These are phyloP conservation scores for Nasua narica DNA, from an alignment of 2,797 vertebrate species.

Conservation along the genomic window DNA sequence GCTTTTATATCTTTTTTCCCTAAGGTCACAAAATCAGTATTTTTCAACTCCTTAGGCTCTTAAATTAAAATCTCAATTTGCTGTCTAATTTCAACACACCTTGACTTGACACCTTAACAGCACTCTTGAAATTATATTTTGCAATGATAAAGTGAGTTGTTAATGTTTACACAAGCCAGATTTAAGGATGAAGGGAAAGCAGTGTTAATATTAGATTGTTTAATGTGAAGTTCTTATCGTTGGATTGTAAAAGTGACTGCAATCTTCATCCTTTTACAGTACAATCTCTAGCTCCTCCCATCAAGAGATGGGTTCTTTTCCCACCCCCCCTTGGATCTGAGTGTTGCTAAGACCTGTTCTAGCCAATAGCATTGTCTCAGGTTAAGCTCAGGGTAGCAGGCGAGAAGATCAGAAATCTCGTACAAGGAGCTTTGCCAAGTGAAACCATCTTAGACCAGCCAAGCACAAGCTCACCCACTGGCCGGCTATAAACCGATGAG, in stretches of 20 bases:
- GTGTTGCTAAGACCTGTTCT: not conserved
- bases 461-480: not conserved
- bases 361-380: not conserved
- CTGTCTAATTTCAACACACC: not conserved
- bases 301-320: not conserved
- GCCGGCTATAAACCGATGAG: not conserved
- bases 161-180: not conserved
- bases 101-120: not conserved
- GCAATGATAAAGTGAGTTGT: not conserved
- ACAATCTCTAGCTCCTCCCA: not conserved
- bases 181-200: not conserved
- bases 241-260: not conserved
- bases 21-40: not conserved
- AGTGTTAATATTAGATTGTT: not conserved
- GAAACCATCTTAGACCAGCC: not conserved
- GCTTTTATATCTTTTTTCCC: not conserved
- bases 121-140: not conserved
- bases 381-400: not conserved
- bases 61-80: conserved; percentile 15
- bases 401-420: not conserved
- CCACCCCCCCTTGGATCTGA: not conserved
- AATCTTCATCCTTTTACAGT: not conserved
- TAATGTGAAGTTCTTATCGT: not conserved
- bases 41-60: not conserved
- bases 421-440: not conserved